These are phyloP conservation scores for Leptinotarsa lineolata DNA, from an alignment of 1,140 invertebrate genomes.

Conservation along the genomic window DNA sequence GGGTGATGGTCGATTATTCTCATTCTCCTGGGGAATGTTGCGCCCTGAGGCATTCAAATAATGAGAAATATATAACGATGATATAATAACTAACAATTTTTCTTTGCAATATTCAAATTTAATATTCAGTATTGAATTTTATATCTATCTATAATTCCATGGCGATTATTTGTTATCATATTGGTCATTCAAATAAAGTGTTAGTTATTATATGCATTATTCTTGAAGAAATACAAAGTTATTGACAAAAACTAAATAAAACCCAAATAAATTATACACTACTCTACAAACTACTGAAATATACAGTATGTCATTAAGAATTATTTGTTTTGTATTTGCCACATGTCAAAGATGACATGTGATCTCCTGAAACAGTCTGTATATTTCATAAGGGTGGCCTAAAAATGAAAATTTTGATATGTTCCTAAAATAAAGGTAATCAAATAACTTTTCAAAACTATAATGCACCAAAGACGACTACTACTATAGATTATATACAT, in stretches of 20 bases:
- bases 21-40: slow-evolving; percentile 56
- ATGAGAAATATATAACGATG: background rate
- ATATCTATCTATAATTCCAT: too few relatives aligned
- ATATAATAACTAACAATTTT: slow-evolving; percentile 23
- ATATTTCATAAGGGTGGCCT: slow-evolving; percentile 42
- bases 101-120: too few relatives aligned
- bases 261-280: slow-evolving; percentile 2
- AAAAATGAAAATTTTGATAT: slow-evolving; percentile 25
- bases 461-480: too few relatives aligned
- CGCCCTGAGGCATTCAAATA: slow-evolving; percentile 25
- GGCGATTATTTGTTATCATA: too few relatives aligned
- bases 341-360: background rate
- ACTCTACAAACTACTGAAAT: background rate
- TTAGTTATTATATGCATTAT: background rate
- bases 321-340: background rate
- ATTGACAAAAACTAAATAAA: slow-evolving; percentile 7
- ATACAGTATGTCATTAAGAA: background rate
- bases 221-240: background rate
- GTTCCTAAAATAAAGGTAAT: background rate
- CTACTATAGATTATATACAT: too few relatives aligned
- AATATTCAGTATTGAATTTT: too few relatives aligned
- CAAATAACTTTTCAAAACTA: background rate
- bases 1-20: slow-evolving; percentile 64
- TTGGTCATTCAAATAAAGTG: background rate
- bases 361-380: slow-evolving; percentile 27